A percentile compares a stretch with the other conserved stretches of the same genome.
Conservation (phyloP, 2,888 invertebrate species). For the Podotricha telesiphe region DNA sequence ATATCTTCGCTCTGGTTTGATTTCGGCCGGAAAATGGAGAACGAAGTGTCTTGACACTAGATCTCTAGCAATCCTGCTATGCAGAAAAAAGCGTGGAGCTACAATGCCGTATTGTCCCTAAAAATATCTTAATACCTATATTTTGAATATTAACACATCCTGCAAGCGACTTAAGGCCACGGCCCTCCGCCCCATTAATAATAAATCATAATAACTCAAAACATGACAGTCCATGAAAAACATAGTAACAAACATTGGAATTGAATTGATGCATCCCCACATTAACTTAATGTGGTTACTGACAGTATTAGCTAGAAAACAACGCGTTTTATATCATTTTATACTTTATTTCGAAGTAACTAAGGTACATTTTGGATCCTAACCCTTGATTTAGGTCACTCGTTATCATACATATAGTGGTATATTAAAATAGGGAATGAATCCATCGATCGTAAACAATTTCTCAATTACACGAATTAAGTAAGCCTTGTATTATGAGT, state of each 20-base stretch:
- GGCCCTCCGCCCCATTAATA: no score
- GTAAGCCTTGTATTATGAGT: constrained; percentile 19
- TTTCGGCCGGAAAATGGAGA: no score
- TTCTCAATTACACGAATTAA: constrained; percentile 65
- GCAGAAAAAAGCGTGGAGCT: no score
- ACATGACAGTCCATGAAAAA: constrained; percentile 23
- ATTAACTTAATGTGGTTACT: constrained; percentile 48
- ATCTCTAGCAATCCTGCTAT: no score
- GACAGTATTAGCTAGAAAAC: constrained; percentile 45
- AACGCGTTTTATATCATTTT: constrained; percentile 45
- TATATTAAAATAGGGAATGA: constrained; percentile 55
- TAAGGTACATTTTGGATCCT: constrained; percentile 53
- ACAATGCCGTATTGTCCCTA: no score
- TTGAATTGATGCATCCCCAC: constrained; percentile 40
- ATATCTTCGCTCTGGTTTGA: no score
- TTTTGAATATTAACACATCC: no score
- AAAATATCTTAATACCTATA: no score
- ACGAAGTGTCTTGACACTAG: no score
- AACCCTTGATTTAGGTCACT: constrained; percentile 45
- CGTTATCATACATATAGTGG: constrained; percentile 45
- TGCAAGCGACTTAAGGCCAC: no score
- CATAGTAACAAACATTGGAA: constrained; percentile 33
- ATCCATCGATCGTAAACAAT: constrained; percentile 66
- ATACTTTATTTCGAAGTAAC: constrained; percentile 46
- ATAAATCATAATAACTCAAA: not conserved